Conservation (phyloP, 2,888 invertebrate genomes). For the Acleris cristana region DNA sequence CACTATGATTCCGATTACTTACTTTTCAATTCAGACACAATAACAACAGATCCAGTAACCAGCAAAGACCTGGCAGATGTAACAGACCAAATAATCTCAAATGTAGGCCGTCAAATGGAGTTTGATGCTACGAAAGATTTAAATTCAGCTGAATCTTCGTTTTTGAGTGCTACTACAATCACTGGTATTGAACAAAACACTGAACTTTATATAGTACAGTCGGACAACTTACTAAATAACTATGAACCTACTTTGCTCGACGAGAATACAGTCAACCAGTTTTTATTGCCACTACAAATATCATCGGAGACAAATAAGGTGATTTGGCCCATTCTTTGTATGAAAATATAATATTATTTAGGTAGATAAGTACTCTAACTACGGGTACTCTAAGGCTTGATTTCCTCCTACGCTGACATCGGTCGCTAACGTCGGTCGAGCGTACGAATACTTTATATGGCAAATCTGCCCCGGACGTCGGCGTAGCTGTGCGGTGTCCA, state of each 20-base stretch:
- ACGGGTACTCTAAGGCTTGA: too few relatives aligned
- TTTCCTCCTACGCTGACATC: too few relatives aligned
- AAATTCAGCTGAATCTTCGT: conserved; percentile 54
- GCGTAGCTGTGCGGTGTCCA: too few relatives aligned
- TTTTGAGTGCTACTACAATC: conserved; percentile 43
- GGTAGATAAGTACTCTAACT: neutral
- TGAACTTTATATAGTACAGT: conserved; percentile 58
- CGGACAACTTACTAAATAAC: conserved; percentile 66
- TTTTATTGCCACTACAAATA: conserved; percentile 66
- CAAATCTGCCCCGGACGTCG: too few relatives aligned
- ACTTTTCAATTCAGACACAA: conserved; percentile 56
- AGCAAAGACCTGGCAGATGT: conserved; percentile 50
- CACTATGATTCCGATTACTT: conserved; percentile 65
- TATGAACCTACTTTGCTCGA: conserved; percentile 71
- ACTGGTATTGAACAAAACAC: conserved; percentile 47
- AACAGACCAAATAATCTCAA: conserved; percentile 53
- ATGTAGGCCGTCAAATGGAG: conserved; percentile 58
- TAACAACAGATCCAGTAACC: conserved; percentile 35
- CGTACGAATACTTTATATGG: too few relatives aligned
- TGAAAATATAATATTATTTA: neutral
- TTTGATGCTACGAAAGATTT: conserved; percentile 67
- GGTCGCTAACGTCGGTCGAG: too few relatives aligned
- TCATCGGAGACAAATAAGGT: conserved; percentile 56
- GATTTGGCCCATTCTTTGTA: neutral
- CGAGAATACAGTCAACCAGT: conserved; percentile 75